Evolutionary conservation across 2,888 invertebrate genomes (phyloP), one percentile per base, ranked within the genome.

Genomic region (Tortricodes alternella): DNA sequence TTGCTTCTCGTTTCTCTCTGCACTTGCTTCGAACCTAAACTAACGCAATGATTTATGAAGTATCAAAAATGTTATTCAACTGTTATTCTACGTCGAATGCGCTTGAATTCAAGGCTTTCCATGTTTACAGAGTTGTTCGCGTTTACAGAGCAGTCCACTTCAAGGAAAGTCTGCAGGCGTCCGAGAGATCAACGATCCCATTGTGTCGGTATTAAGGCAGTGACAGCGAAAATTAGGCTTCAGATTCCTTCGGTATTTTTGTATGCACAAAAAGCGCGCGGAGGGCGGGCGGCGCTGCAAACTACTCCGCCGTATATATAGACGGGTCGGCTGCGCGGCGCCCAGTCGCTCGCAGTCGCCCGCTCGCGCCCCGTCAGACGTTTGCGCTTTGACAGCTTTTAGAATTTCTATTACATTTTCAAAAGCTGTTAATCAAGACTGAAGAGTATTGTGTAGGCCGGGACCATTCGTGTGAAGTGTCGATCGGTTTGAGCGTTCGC

Each of bases 191-290:
- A 90, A 89, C 78, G 89, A 80, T 86, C 89, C 73, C 89, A 87
- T 86, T 89, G 89, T 88, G 83, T 77, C 79, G 76, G 77, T 74
- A 72, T 48, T 34, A 74, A 80, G 80, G 78, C 83, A 85, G 83
- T 83, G 87, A 85, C 88, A 89, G 85, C 73, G 73, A 77, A 79
- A 89, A 89, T 89, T 88, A 81, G 85, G 86, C 83, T 81, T 76
- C 76, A 75, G 76, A 89, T 89, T 89, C 89, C 86, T 74, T 75
- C 68, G 82, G 80, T 89, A 87, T 89, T 89, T 89, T 87, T 83
- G 86, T 85, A 83, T 83, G 73, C 79, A 77, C 71, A 78, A 80
- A 81, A 70, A 70, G 62, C 65, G 71, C 62, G 73, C 73, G 77
- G 74, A 80, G 83, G 81, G 82, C 85, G 87, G 85, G 83, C 83